phyloP scores from a whole-genome alignment of 2,888 invertebrate genomes.

The Ichneumoninae sp. region DNA sequence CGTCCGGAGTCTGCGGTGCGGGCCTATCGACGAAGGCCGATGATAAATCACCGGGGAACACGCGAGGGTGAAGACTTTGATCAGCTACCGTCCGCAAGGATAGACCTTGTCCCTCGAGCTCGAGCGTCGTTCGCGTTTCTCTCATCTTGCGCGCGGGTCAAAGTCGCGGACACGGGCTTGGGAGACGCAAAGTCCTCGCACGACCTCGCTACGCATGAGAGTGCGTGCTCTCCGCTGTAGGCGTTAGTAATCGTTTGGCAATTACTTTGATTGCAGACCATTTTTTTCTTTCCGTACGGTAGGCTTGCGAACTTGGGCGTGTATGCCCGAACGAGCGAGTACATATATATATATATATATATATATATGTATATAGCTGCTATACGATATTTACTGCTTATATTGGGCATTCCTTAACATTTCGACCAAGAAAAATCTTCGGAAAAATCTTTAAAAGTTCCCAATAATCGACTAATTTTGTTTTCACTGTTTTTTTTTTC shows the following conservation, averaged over 20 bases:
- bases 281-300: not conserved
- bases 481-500: too few relatives aligned
- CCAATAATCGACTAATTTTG: too few relatives aligned
- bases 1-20: not conserved
- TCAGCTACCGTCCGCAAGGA: constrained; percentile 14
- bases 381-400: too few relatives aligned
- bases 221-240: not conserved
- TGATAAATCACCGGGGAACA: constrained; percentile 28
- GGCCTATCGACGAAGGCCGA: not conserved
- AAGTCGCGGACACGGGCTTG: constrained; percentile 28
- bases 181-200: constrained; percentile 1
- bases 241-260: not conserved
- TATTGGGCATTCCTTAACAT: too few relatives aligned
- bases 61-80: constrained; percentile 25
- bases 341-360: too few relatives aligned
- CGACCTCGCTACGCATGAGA: not conserved
- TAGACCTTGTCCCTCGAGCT: constrained; percentile 47
- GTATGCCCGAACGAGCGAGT: too few relatives aligned
- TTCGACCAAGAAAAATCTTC: too few relatives aligned
- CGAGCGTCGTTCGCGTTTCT: constrained; percentile 30
- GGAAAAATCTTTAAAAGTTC: too few relatives aligned
- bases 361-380: too few relatives aligned
- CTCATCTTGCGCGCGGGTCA: constrained; percentile 26
- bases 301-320: too few relatives aligned
- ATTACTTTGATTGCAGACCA: not conserved